Evolutionary conservation across 2,888 invertebrate genomes (phyloP).

Genomic region (Eledona agricola): DNA sequence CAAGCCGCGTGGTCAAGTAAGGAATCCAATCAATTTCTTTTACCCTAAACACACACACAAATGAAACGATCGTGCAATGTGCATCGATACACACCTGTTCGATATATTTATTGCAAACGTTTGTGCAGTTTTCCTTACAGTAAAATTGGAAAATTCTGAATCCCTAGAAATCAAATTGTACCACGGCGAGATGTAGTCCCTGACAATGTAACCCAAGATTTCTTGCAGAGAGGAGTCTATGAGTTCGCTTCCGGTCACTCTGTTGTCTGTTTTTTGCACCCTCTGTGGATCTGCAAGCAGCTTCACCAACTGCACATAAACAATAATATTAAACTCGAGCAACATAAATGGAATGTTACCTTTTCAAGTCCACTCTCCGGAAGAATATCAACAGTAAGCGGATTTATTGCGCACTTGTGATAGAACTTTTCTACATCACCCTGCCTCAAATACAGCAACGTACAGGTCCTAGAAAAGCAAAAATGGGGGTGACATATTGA

Average conservation of each 20-base stretch:
- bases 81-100: constrained; percentile 66
- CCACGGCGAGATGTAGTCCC: constrained; percentile 85
- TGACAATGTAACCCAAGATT: constrained; percentile 80
- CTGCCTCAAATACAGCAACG: constrained; percentile 60
- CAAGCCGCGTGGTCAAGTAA: constrained; percentile 83
- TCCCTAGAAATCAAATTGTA: constrained; percentile 74
- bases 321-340: constrained; percentile 12
- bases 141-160: constrained; percentile 76
- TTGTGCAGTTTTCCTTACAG: constrained; percentile 73
- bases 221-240: constrained; percentile 88
- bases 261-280: constrained; percentile 63
- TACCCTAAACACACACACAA: too few relatives aligned
- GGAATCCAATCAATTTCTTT: constrained; percentile 93
- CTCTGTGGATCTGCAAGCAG: constrained; percentile 54
- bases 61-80: too few relatives aligned
- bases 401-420: constrained; percentile 58
- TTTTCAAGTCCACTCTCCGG: constrained; percentile 58
- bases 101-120: constrained; percentile 76
- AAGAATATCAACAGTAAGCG: constrained; percentile 55
- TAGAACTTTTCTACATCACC: constrained; percentile 59
- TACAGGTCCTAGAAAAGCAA: constrained; percentile 56
- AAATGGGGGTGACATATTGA: constrained; percentile 10
- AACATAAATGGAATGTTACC: constrained; percentile 39
- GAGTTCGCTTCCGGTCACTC: constrained; percentile 85
- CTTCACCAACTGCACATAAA: constrained; percentile 50